A percentile compares a stretch with the other conserved stretches of the same genome.
These are phyloP conservation scores for Plemyria rubiginata DNA, from an alignment of 2,888 invertebrate species.

Conservation along the genomic window DNA sequence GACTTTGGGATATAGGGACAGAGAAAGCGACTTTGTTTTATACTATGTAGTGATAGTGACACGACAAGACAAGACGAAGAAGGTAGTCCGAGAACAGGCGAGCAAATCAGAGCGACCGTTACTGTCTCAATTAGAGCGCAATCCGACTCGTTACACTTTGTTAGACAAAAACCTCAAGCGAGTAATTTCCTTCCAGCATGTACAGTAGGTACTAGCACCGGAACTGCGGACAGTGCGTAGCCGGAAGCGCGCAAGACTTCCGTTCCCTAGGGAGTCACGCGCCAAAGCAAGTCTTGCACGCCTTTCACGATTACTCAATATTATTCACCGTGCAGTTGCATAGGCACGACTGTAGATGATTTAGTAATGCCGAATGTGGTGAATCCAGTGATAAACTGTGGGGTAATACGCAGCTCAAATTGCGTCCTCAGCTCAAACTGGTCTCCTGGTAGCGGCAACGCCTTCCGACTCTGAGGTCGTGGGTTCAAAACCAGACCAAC, in stretches of 20 bases:
- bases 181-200: conserved; percentile 18
- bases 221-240: conserved; percentile 71
- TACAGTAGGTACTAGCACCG: conserved; percentile 51
- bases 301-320: conserved; percentile 59
- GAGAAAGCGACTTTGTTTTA: no score
- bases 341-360: conserved; percentile 8
- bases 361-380: conserved; percentile 16
- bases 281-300: conserved; percentile 56
- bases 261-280: conserved; percentile 82
- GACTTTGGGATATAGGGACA: no score
- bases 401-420: neutral
- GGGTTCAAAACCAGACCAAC: no score
- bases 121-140: conserved; percentile 18
- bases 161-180: conserved; percentile 33
- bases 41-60: no score
- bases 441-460: no score
- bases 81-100: no score
- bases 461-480: no score
- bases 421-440: no score
- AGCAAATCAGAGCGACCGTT: neutral
- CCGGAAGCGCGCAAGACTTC: conserved; percentile 81
- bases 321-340: conserved; percentile 39
- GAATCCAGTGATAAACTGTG: neutral
- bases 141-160: conserved; percentile 26
- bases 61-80: no score